These are phyloP conservation scores for Galerucella nymphaeae DNA, from an alignment of 2,888 invertebrate genomes.

Conservation along the genomic window DNA sequence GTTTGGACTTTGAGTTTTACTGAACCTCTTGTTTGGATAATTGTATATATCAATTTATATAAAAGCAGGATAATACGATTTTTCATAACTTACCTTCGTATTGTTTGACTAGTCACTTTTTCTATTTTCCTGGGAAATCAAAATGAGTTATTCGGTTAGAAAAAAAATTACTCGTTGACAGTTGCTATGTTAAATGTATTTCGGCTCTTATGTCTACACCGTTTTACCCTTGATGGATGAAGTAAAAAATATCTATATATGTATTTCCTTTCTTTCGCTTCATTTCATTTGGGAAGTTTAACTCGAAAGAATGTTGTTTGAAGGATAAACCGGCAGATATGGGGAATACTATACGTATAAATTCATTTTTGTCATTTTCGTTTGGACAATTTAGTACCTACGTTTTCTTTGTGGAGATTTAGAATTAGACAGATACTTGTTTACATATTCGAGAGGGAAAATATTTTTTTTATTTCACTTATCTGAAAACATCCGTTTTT, in stretches of 20 bases:
- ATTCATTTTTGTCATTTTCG: slow-evolving; percentile 10
- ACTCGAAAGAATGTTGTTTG: slow-evolving; percentile 22
- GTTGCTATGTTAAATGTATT: slow-evolving; percentile 28
- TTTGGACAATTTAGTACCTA: slow-evolving; percentile 6
- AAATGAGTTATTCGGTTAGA: slow-evolving; percentile 23
- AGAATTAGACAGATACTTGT: neutral
- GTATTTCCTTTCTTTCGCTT: slow-evolving; percentile 25
- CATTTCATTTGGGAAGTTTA: slow-evolving; percentile 19
- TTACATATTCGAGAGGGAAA: too few species aligned
- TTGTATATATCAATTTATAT: too few species aligned
- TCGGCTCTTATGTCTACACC: slow-evolving; percentile 25
- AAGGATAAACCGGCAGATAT: slow-evolving; percentile 21
- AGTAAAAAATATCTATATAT: slow-evolving; percentile 25
- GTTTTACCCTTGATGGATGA: slow-evolving; percentile 27
- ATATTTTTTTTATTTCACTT: too few species aligned
- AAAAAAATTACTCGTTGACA: slow-evolving; percentile 24
- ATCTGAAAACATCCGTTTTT: too few species aligned
- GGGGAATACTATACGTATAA: slow-evolving; percentile 9
- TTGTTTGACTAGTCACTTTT: neutral
- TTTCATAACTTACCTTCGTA: neutral
- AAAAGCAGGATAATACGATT: neutral
- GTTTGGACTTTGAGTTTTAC: too few species aligned
- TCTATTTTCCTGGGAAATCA: neutral
- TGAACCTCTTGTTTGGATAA: too few species aligned
- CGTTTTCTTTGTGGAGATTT: slow-evolving; percentile 5